These are phyloP conservation scores for Drosophila rubida DNA, from an alignment of 2,888 invertebrate genomes.

Conservation along the genomic window DNA sequence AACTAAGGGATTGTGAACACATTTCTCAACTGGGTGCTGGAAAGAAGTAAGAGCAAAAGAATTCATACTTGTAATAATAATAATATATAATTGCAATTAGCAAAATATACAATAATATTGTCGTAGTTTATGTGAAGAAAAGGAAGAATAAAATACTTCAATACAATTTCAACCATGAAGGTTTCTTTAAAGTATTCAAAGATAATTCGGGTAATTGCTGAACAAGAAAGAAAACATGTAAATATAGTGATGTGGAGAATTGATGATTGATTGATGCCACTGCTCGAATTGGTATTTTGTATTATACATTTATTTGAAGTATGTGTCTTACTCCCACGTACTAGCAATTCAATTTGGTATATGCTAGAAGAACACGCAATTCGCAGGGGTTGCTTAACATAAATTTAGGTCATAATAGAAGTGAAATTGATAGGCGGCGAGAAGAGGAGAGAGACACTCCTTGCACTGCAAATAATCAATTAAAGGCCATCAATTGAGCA, in stretches of 20 bases:
- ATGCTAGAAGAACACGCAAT: conserved; percentile 2
- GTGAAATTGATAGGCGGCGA: conserved; percentile 20
- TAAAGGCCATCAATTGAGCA: conserved; percentile 58
- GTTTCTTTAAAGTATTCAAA: too few species aligned
- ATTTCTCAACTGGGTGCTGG: too few species aligned
- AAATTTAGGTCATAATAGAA: conserved; percentile 24
- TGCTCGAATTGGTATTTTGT: background rate
- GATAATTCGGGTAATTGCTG: background rate
- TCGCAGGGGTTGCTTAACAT: conserved; percentile 12
- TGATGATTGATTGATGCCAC: background rate
- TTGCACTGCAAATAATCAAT: conserved; percentile 42
- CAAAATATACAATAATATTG: too few species aligned
- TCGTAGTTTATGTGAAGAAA: too few species aligned
- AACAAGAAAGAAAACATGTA: background rate
- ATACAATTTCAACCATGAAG: too few species aligned
- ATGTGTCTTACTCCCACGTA: background rate
- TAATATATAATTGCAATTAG: too few species aligned
- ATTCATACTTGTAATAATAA: too few species aligned
- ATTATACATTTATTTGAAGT: background rate
- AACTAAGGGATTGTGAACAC: background rate
- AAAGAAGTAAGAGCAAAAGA: background rate
- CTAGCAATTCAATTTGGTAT: background rate
- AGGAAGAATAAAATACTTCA: too few species aligned
- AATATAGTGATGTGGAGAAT: background rate
- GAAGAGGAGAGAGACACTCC: conserved; percentile 23